Evolutionary conservation across 2,888 invertebrate species (phyloP).

Genomic region (Seira ritae): DNA sequence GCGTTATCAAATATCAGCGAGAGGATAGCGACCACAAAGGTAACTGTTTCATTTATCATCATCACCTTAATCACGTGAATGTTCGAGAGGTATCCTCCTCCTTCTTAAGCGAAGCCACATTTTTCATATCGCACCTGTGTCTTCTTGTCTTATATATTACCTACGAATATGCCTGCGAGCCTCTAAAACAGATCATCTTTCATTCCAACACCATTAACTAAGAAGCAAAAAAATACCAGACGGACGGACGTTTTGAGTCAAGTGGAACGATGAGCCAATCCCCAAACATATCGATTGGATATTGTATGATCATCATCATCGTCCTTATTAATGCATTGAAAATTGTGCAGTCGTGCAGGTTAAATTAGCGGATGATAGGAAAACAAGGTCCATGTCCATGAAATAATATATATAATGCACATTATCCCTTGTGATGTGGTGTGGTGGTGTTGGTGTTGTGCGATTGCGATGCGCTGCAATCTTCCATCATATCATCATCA

Average conservation of each 20-base stretch:
- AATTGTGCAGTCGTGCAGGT: slow-evolving; percentile 55
- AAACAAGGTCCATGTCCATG: slow-evolving; percentile 27
- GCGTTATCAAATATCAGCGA: too few species aligned
- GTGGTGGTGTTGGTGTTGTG: too few species aligned
- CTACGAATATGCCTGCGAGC: too few species aligned
- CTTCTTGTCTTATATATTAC: too few species aligned
- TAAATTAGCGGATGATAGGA: slow-evolving; percentile 61
- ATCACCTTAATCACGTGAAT: too few species aligned
- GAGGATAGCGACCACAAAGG: too few species aligned
- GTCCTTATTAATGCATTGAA: slow-evolving; percentile 53
- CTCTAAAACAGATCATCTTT: slow-evolving; percentile 51
- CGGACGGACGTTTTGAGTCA: slow-evolving; percentile 32
- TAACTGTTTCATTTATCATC: too few species aligned
- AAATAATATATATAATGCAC: slow-evolving; percentile 26
- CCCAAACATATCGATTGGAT: too few species aligned
- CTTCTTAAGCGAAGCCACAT: too few species aligned
- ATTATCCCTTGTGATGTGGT: neutral
- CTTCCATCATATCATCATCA: slow-evolving; percentile 15
- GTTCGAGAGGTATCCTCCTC: too few species aligned
- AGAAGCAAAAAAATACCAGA: neutral
- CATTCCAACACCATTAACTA: slow-evolving; percentile 47
- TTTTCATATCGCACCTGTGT: too few species aligned
- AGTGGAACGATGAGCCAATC: slow-evolving; percentile 26
- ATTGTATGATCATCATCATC: slow-evolving; percentile 19
- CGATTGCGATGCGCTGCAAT: too few species aligned